These are phyloP conservation scores for Meda fulgida DNA, from an alignment of 2,797 vertebrate species.

Conservation along the genomic window DNA sequence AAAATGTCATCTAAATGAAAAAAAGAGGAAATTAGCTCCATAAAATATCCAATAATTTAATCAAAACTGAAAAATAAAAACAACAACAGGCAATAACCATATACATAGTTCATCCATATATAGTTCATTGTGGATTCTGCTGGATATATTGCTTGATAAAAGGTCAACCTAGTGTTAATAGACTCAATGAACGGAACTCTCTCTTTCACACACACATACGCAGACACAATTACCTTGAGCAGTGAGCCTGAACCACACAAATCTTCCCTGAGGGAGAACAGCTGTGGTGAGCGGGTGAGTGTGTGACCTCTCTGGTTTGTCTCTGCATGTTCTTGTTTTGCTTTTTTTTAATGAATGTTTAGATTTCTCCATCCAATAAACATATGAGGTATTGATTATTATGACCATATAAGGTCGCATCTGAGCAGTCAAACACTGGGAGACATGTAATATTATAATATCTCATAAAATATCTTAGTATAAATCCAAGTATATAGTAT, in stretches of 20 bases:
- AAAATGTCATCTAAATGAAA: neutral
- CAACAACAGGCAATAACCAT: neutral
- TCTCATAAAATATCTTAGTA: conserved; percentile 1
- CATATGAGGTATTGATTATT: conserved; percentile 71
- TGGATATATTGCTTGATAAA: neutral
- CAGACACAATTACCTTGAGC: conserved; percentile 41
- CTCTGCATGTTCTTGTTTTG: conserved; percentile 32
- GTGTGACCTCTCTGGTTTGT: conserved; percentile 56
- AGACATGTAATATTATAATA: conserved; percentile 32
- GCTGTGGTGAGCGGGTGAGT: conserved; percentile 43
- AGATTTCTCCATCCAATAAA: conserved; percentile 67
- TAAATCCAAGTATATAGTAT: conserved; percentile 25
- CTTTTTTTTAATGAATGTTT: conserved; percentile 64
- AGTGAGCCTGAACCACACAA: conserved; percentile 32
- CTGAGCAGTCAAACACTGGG: conserved; percentile 63
- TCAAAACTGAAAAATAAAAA: neutral
- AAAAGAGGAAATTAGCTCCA: neutral
- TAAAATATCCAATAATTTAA: neutral
- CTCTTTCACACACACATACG: conserved; percentile 47
- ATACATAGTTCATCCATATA: neutral
- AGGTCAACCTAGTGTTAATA: conserved; percentile 32
- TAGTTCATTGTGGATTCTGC: conserved; percentile 8
- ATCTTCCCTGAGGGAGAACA: conserved; percentile 43
- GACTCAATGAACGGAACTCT: conserved; percentile 21
- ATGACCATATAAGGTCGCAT: conserved; percentile 77